Evolutionary conservation across 1,140 invertebrate genomes (phyloP), one percentile per base, ranked within the genome.

Genomic region (Trichomalopsis sarcophagae): DNA sequence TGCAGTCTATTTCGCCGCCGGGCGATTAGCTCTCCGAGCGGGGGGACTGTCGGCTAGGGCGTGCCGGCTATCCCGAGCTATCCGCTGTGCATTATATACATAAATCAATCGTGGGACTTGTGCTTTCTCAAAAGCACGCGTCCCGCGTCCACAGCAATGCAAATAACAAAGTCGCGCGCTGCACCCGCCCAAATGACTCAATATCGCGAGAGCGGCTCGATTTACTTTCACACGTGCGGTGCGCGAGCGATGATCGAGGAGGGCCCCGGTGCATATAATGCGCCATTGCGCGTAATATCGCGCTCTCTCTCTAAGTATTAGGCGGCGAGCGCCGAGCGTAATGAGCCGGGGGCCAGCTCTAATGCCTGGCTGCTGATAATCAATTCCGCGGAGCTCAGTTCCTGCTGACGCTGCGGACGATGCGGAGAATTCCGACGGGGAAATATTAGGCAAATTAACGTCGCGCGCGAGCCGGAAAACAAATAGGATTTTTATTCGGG

Each of bases 281-380:
- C 68, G 68, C 68, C 33, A 17, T 91, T 87, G 87, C 88, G 87
- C 87, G 88, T 92, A 92, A 90, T 92, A 92, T 92, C 92, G 91
- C 91, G 90, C 90, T 90, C 92, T 91, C 91, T 90, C 88, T 75
- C 30, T 92, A 93, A 93, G 91, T 93, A 92, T 93, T 93, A 93
- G 92, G 92, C 92, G 92, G 92, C 92, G 90, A 88, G 89, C 89
- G 82, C 44, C 13, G 30, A 88, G 86, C 17, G 89, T 93, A 93
- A 93, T 93, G 89, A 92, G 77, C 69, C 47, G 50, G 62, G 0
- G 27, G 62, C 47, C n/a, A n/a, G n/a, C 75, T 78, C 62, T 84
- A 68, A 69, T 77, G n/a, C 74, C 30, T 9, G 73, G 14, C 14
- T 4, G 33, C 33, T 6, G 33, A 36, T 3, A 36, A 36, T 36